These are phyloP conservation scores for Diachasmimorpha longicaudata DNA, from an alignment of 1,140 invertebrate species.

Conservation along the genomic window DNA sequence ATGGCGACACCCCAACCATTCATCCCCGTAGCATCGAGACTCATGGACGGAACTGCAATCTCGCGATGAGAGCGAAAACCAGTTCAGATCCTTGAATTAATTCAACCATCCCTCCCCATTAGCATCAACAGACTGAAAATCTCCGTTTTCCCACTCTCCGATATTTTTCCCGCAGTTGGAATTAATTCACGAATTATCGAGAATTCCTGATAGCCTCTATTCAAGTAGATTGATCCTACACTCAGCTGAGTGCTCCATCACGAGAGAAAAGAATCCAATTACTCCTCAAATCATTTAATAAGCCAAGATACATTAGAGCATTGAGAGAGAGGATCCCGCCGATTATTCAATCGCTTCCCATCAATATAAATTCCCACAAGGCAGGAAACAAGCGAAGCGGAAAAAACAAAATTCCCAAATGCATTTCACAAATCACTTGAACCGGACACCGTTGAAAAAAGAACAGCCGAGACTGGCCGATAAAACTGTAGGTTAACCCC, in stretches of 20 bases:
- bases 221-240: neutral
- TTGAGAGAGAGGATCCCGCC: neutral
- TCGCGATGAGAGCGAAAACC: constrained; percentile 2
- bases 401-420: neutral
- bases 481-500: neutral
- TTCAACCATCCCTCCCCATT: constrained; percentile 26
- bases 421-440: constrained; percentile 4
- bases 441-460: neutral
- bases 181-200: constrained; percentile 11
- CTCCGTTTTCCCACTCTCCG: neutral
- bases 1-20: neutral
- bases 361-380: neutral
- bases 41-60: constrained; percentile 9
- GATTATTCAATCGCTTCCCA: neutral
- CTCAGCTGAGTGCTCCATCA: neutral
- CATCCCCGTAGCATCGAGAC: neutral
- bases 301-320: neutral
- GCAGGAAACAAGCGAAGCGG: neutral
- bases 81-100: constrained; percentile 30
- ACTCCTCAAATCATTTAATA: neutral
- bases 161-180: neutral
- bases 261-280: neutral
- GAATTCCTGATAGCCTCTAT: neutral
- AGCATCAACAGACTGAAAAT: constrained; percentile 22
- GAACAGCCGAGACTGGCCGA: neutral